phyloP scores from a whole-genome alignment of 2,888 invertebrate species.

The Vanessa cardui region DNA sequence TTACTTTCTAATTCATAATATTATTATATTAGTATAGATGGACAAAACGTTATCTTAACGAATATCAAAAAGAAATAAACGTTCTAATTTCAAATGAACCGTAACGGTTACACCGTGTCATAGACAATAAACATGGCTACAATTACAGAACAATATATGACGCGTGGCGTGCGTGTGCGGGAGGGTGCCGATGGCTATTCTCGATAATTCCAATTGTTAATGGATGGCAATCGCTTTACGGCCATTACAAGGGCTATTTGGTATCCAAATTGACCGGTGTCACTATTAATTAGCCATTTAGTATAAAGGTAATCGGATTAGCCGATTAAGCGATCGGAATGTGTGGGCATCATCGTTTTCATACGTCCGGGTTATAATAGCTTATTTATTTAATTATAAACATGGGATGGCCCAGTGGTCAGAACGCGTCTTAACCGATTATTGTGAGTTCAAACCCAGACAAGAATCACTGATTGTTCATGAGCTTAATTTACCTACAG shows the following conservation, averaged over 20 bases:
- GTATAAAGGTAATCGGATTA: slow-evolving; percentile 56
- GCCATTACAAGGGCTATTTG: slow-evolving; percentile 65
- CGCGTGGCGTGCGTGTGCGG: slow-evolving; percentile 61
- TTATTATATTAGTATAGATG: too few relatives aligned
- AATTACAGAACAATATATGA: slow-evolving; percentile 66
- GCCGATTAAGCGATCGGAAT: slow-evolving; percentile 39
- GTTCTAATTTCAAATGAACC: slow-evolving; percentile 40
- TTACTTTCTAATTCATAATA: too few relatives aligned
- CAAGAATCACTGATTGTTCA: too few relatives aligned
- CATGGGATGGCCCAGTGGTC: too few relatives aligned
- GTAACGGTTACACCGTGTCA: slow-evolving; percentile 42
- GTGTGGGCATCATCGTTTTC: background rate
- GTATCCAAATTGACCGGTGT: slow-evolving; percentile 64
- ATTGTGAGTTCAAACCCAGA: too few relatives aligned
- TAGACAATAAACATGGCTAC: slow-evolving; percentile 69
- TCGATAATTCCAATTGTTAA: slow-evolving; percentile 74
- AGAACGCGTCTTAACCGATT: too few relatives aligned
- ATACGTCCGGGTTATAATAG: background rate
- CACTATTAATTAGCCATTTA: slow-evolving; percentile 69
- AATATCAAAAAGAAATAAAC: slow-evolving; percentile 22
- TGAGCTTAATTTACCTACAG: too few relatives aligned
- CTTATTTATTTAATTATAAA: too few relatives aligned
- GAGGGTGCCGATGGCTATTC: slow-evolving; percentile 53
- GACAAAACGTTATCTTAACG: slow-evolving; percentile 26
- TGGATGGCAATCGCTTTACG: slow-evolving; percentile 61